phyloP scores from a whole-genome alignment of 2,797 vertebrate genomes.

The Tragopan temminckii region DNA sequence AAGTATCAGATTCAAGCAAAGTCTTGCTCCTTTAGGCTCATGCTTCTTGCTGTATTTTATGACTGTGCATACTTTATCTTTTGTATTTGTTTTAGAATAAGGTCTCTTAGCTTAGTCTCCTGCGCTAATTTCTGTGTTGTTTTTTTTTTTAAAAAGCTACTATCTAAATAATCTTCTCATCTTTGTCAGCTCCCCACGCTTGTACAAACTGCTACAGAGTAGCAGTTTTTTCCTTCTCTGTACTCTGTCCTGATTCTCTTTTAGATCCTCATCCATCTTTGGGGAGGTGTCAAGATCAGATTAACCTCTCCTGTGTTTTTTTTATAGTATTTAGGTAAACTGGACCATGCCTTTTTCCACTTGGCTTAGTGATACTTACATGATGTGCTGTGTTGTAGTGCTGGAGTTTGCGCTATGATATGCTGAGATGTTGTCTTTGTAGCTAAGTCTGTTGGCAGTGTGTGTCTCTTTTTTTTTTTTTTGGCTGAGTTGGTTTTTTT shows the following conservation, averaged over 20 bases:
- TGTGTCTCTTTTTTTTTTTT: neutral
- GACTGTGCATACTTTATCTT: neutral
- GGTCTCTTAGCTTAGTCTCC: neutral
- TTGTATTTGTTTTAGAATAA: neutral
- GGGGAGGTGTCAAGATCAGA: neutral
- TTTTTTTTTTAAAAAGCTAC: neutral
- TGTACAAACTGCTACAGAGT: neutral
- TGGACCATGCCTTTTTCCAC: neutral
- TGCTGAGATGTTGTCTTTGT: neutral
- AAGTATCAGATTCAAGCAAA: neutral
- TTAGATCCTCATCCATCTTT: neutral
- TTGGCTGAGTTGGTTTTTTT: neutral
- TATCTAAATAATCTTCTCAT: neutral
- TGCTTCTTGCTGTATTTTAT: neutral
- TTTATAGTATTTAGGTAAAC: neutral
- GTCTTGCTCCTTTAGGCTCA: neutral
- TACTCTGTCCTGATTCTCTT: neutral
- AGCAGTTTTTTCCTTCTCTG: neutral
- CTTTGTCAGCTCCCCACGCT: neutral
- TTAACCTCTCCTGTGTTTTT: neutral
- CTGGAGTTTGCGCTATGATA: neutral
- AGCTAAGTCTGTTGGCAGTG: neutral
- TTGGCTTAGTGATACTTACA: neutral
- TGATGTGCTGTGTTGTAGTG: neutral
- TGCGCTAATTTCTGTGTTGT: neutral